Conservation (phyloP, 2,797 vertebrate species). For the Microchirus variegatus region DNA sequence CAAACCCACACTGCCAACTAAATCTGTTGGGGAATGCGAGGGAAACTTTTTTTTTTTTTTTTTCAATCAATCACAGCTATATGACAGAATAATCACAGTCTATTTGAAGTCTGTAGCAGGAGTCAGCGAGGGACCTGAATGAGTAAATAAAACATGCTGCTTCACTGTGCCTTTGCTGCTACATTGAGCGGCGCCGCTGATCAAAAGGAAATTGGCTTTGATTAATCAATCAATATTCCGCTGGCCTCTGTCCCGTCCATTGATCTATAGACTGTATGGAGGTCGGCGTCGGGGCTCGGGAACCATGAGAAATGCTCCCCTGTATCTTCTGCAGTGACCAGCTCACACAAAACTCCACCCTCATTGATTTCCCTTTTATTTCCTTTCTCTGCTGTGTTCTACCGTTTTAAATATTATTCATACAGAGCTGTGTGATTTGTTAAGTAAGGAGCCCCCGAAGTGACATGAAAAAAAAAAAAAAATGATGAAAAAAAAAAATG, state of each 20-base stretch:
- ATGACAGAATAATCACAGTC: constrained; percentile 65
- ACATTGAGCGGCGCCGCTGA: constrained; percentile 65
- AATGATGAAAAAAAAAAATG: no score
- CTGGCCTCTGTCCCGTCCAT: constrained; percentile 65
- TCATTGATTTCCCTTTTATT: constrained; percentile 57
- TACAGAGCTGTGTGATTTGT: constrained; percentile 3
- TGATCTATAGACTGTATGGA: constrained; percentile 60
- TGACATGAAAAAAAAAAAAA: no score
- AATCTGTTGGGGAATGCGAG: constrained; percentile 37
- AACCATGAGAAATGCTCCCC: constrained; percentile 51
- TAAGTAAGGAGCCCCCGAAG: no score
- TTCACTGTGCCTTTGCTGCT: constrained; percentile 48
- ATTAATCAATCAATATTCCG: constrained; percentile 77
- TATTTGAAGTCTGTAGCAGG: constrained; percentile 60
- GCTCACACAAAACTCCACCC: constrained; percentile 44
- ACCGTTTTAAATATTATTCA: constrained; percentile 14
- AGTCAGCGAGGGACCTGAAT: constrained; percentile 42
- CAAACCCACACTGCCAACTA: constrained; percentile 29
- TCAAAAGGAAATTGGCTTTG: constrained; percentile 79
- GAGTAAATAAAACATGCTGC: constrained; percentile 74
- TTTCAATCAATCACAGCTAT: constrained; percentile 64
- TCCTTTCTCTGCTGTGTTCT: constrained; percentile 26
- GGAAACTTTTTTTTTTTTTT: constrained; percentile 35
- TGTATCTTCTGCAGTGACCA: constrained; percentile 55
- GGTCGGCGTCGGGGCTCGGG: constrained; percentile 52